Conservation (phyloP, 2,888 invertebrate species). For the Xestia sexstrigata region DNA sequence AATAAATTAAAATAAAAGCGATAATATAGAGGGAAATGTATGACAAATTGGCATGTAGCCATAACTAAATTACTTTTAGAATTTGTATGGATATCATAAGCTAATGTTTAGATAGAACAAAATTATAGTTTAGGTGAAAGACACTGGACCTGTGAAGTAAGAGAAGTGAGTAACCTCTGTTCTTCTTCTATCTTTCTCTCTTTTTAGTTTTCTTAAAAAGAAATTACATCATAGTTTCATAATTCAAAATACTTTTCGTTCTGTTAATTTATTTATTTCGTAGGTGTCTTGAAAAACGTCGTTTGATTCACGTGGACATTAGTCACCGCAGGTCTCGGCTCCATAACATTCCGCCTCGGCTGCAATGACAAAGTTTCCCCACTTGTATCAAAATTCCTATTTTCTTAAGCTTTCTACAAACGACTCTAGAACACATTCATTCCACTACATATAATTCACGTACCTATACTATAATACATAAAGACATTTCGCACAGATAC, state of each 20-base stretch:
- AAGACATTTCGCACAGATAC: conserved; percentile 76
- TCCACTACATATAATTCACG: conserved; percentile 29
- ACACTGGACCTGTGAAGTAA: neutral
- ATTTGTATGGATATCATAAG: conserved; percentile 12
- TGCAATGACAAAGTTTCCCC: neutral
- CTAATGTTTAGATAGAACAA: too few species aligned
- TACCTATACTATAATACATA: conserved; percentile 71
- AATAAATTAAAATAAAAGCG: conserved; percentile 81
- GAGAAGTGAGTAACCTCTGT: neutral
- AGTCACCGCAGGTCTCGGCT: too few species aligned
- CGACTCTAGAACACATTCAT: conserved; percentile 2
- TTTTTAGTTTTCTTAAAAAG: too few species aligned
- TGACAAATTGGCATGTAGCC: conserved; percentile 55
- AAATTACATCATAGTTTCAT: too few species aligned
- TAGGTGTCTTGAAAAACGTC: too few species aligned
- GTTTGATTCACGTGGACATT: neutral
- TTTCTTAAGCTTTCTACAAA: neutral
- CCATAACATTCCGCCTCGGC: neutral
- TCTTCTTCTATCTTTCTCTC: neutral
- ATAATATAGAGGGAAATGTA: conserved; percentile 57
- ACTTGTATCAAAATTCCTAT: neutral
- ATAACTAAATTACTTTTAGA: conserved; percentile 45
- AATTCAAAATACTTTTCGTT: too few species aligned
- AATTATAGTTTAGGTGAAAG: neutral
- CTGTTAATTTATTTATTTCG: too few species aligned